A percentile compares a stretch with the other conserved stretches of the same genome.
These are phyloP conservation scores for Spea hammondii DNA, from an alignment of 2,797 vertebrate species.

Conservation along the genomic window DNA sequence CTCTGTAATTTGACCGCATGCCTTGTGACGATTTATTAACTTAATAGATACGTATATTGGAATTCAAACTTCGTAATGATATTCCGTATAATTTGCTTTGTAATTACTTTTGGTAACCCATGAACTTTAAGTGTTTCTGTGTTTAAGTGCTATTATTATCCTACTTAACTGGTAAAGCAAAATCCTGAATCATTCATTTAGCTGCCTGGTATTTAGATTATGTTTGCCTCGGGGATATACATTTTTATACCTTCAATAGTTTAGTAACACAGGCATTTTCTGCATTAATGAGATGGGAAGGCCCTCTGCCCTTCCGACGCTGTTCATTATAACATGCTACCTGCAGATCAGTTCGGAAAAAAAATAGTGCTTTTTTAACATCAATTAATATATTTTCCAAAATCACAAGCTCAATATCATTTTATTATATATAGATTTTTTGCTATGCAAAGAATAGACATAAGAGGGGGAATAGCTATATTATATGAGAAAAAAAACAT, in stretches of 20 bases:
- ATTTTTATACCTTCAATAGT: slow-evolving; percentile 33
- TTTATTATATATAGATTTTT: too few relatives aligned
- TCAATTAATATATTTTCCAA: too few relatives aligned
- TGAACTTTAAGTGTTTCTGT: slow-evolving; percentile 20
- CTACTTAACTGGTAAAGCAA: slow-evolving; percentile 15
- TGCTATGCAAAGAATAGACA: too few relatives aligned
- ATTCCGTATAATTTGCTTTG: slow-evolving; percentile 6
- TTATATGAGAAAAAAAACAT: too few relatives aligned
- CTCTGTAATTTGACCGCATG: background rate
- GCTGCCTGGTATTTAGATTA: slow-evolving; percentile 31
- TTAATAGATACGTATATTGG: background rate
- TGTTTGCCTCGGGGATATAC: slow-evolving; percentile 29
- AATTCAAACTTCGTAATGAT: slow-evolving; percentile 1
- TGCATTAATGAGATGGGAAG: slow-evolving; percentile 34
- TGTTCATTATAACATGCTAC: slow-evolving; percentile 21
- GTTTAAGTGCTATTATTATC: slow-evolving; percentile 20
- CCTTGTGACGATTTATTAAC: background rate
- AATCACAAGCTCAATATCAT: too few relatives aligned
- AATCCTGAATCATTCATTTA: slow-evolving; percentile 17
- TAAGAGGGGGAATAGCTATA: too few relatives aligned
- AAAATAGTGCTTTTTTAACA: background rate
- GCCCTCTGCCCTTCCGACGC: slow-evolving; percentile 22
- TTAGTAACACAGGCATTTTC: slow-evolving; percentile 26
- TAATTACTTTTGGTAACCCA: slow-evolving; percentile 31
- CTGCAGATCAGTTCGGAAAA: slow-evolving; percentile 4